Evolutionary conservation across 92 coral and sea anemone species (phyloP).

Genomic region (Hydrozoanthus gracilis): DNA sequence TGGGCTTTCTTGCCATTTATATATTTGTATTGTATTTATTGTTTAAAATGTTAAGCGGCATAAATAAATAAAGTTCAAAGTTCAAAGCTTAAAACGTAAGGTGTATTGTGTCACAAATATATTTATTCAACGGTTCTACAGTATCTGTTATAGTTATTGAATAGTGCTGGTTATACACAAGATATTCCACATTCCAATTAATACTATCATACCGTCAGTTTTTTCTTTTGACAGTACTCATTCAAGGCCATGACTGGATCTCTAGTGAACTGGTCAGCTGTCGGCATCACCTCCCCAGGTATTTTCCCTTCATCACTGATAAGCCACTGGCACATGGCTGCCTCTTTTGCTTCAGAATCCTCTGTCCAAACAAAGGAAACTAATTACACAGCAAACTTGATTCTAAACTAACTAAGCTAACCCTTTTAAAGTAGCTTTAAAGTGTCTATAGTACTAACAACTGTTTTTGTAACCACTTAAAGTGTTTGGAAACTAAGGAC

Average conservation of each 20-base stretch:
- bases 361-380: neutral
- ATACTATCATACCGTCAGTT: conserved; percentile 63
- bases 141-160: neutral
- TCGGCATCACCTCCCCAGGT: neutral
- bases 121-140: neutral
- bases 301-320: neutral
- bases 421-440: too few relatives aligned
- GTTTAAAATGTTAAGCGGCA: too few relatives aligned
- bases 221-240: conserved; percentile 85
- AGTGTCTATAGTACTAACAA: too few relatives aligned
- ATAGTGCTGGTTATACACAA: neutral
- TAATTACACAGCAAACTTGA: too few relatives aligned
- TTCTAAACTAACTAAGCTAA: too few relatives aligned
- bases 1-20: too few relatives aligned
- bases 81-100: too few relatives aligned
- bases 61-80: too few relatives aligned
- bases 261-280: conserved; percentile 55
- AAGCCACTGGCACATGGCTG: neutral
- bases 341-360: neutral
- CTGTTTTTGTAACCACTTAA: too few relatives aligned
- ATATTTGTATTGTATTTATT: too few relatives aligned
- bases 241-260: conserved; percentile 86
- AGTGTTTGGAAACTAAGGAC: too few relatives aligned
- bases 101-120: too few relatives aligned
- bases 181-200: neutral